Evolutionary conservation across 2,113 vertebrate species (phyloP).

Genomic region (Menura novaehollandiae): DNA sequence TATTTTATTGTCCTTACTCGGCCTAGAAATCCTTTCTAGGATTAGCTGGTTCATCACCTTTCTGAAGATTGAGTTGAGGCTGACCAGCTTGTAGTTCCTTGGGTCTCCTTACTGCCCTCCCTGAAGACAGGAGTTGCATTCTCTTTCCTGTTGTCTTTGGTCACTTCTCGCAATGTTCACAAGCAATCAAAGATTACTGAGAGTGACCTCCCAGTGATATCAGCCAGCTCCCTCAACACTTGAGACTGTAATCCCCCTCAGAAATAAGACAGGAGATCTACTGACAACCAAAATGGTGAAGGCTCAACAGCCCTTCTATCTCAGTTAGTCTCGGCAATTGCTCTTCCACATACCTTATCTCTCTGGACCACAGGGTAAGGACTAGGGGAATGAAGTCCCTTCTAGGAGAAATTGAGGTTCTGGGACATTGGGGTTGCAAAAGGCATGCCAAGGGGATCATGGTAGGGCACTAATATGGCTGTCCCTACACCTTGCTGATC

Average conservation of each 20-base stretch:
- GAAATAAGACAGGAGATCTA: background rate
- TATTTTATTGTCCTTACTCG: background rate
- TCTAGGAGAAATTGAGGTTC: background rate
- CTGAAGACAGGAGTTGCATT: too few species aligned
- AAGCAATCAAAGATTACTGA: background rate
- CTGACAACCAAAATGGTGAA: accelerated
- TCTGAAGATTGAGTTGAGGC: background rate
- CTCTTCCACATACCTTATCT: background rate
- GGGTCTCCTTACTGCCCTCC: background rate
- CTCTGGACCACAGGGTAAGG: background rate
- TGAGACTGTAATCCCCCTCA: background rate
- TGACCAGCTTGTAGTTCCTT: background rate
- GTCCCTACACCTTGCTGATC: background rate
- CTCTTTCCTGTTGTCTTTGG: background rate
- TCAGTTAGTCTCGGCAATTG: background rate
- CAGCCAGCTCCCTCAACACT: background rate
- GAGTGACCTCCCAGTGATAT: background rate
- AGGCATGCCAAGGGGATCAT: too few species aligned
- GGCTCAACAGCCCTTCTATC: background rate
- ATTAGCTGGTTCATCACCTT: background rate
- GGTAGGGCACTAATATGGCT: too few species aligned
- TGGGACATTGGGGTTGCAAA: background rate
- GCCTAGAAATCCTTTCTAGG: background rate
- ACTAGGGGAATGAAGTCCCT: background rate
- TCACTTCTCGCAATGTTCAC: background rate